These are phyloP conservation scores for Leptocoma aspasia DNA, from an alignment of 2,113 vertebrate species.

Conservation along the genomic window DNA sequence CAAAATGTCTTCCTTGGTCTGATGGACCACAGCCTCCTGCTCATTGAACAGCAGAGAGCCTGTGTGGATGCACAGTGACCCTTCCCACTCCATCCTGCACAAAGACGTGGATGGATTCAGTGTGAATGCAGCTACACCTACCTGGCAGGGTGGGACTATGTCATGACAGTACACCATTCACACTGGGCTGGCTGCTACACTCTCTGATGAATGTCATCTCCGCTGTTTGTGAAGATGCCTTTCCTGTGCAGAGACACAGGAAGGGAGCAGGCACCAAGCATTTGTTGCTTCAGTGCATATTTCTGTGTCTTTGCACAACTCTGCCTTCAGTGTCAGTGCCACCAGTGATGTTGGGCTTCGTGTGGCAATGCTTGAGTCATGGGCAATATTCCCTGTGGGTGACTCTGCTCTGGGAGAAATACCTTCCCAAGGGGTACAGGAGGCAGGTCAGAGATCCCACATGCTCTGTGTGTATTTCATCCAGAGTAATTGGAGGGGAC, in stretches of 20 bases:
- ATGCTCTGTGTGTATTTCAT: background rate
- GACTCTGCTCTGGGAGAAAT: background rate
- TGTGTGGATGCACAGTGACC: fast-evolving
- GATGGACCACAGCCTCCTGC: background rate
- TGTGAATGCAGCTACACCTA: background rate
- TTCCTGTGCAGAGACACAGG: background rate
- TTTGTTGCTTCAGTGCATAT: background rate
- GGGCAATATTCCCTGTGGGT: background rate
- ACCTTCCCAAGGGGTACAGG: background rate
- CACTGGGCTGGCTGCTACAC: background rate
- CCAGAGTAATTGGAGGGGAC: background rate
- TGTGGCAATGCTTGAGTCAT: background rate
- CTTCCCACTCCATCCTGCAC: background rate
- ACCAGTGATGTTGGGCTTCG: background rate
- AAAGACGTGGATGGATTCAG: fast-evolving
- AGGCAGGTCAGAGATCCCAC: background rate
- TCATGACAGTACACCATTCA: background rate
- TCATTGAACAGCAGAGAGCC: background rate
- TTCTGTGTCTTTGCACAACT: background rate
- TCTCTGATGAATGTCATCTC: background rate
- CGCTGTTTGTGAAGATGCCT: background rate
- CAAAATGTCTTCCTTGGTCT: background rate
- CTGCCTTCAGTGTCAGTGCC: background rate
- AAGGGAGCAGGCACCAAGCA: background rate
- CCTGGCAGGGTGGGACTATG: background rate